Conservation (phyloP, 2,888 invertebrate species). For the Nysson spinosus region DNA sequence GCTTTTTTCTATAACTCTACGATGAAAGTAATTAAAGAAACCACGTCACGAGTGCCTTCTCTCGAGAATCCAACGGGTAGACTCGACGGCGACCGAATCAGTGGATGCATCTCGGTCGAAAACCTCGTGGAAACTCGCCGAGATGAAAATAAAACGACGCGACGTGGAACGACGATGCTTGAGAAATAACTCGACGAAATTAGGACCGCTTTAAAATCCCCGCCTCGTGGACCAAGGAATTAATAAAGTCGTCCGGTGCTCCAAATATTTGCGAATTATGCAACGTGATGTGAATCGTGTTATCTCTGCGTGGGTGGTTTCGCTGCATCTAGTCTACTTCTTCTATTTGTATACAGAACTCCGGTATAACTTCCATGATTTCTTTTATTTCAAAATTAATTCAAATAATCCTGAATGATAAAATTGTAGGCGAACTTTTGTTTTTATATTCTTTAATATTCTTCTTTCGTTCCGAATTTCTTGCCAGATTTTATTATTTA, state of each 20-base stretch:
- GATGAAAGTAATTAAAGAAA: too few species aligned
- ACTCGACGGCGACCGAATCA: background rate
- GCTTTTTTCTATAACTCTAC: too few species aligned
- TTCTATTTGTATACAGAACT: too few species aligned
- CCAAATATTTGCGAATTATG: slow-evolving; percentile 7
- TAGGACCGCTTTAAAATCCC: background rate
- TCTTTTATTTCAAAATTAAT: background rate
- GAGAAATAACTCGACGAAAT: slow-evolving; percentile 6
- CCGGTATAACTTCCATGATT: too few species aligned
- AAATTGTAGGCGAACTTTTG: too few species aligned
- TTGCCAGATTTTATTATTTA: too few species aligned
- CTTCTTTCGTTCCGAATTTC: background rate
- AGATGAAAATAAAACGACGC: slow-evolving; percentile 5
- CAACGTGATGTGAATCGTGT: background rate
- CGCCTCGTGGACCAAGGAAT: too few species aligned
- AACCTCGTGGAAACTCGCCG: background rate
- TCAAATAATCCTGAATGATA: background rate
- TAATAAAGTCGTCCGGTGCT: background rate
- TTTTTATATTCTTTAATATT: too few species aligned
- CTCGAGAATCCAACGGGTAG: background rate
- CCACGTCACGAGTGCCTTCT: too few species aligned
- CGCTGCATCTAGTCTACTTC: too few species aligned
- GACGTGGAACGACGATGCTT: background rate
- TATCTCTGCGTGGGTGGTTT: too few species aligned
- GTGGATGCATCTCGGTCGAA: background rate